Conservation (phyloP, 2,113 vertebrate genomes). For the Aegypius monachus region DNA sequence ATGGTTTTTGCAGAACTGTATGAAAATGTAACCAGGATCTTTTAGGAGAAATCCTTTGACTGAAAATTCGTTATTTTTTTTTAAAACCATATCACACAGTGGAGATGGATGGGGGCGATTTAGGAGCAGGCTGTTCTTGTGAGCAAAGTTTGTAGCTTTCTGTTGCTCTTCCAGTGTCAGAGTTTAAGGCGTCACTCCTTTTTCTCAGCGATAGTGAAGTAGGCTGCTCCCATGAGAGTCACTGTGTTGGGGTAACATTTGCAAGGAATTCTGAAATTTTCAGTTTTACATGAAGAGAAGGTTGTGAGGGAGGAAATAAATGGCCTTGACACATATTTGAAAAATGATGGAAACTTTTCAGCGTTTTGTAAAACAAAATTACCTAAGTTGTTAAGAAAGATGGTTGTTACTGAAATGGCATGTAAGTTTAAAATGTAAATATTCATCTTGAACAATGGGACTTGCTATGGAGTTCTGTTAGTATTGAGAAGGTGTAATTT, state of each 20-base stretch:
- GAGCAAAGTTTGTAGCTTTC: neutral
- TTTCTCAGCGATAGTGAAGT: neutral
- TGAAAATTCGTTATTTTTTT: neutral
- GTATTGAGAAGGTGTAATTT: neutral
- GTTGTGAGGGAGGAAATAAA: neutral
- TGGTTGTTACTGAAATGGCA: neutral
- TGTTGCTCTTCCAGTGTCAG: neutral
- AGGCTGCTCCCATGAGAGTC: neutral
- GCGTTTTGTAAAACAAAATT: neutral
- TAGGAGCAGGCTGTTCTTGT: neutral
- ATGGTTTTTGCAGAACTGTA: neutral
- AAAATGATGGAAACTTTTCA: neutral
- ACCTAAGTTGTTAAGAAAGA: neutral
- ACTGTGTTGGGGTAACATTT: neutral
- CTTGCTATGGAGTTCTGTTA: neutral
- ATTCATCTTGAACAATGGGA: neutral
- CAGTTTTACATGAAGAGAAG: neutral
- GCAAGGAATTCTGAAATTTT: constrained; percentile 11
- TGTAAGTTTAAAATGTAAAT: constrained; percentile 2
- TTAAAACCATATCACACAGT: neutral
- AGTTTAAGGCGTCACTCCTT: neutral
- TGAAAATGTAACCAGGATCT: neutral
- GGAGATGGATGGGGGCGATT: neutral
- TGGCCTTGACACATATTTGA: neutral
- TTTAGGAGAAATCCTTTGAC: neutral